Percentiles rank a stretch among this genome's conserved stretches.
Conservation (phyloP, 1,140 invertebrate species). For the Apis mellifera region Amel_HAv3.1 CM009941.2:10831001-10831500, state of each 20-base stretch:
- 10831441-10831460: no score
- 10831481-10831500: not conserved
- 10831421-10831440: no score
- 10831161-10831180: no score
- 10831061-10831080: not conserved
- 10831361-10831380: no score
- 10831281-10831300: not conserved
- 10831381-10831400: no score
- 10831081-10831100: slow-evolving; percentile 37
- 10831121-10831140: not conserved
- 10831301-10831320: not conserved
- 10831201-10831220: not conserved
- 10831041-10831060: not conserved
- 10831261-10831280: not conserved
- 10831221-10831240: slow-evolving; percentile 14
- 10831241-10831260: not conserved
- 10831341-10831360: no score
- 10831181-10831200: no score
- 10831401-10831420: no score
- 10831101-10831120: not conserved
- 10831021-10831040: not conserved
- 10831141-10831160: slow-evolving; percentile 12
- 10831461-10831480: no score
- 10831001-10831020: slow-evolving; percentile 39
- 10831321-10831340: no score